phyloP scores from a whole-genome alignment of 2,797 vertebrate genomes.

The Gobionotothen gibberifrons region DNA sequence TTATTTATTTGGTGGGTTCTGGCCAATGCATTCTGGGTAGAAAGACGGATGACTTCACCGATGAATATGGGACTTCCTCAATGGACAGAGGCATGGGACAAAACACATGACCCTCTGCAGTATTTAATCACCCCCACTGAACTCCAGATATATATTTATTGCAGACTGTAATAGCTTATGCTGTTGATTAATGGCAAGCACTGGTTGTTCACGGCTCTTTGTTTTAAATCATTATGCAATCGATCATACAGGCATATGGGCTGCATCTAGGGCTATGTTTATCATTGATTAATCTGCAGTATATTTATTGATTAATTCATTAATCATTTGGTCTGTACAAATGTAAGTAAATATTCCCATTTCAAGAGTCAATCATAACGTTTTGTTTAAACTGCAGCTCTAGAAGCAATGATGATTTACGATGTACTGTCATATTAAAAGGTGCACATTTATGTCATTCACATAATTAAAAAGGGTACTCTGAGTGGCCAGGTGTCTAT shows the following conservation, averaged over 20 bases:
- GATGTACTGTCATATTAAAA: neutral
- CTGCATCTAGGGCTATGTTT: slow-evolving; percentile 20
- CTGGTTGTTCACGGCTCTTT: slow-evolving; percentile 23
- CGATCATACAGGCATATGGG: slow-evolving; percentile 29
- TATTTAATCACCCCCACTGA: slow-evolving; percentile 52
- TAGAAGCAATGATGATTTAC: neutral
- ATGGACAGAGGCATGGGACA: slow-evolving; percentile 72
- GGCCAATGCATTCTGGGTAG: slow-evolving; percentile 70
- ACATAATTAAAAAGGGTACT: neutral
- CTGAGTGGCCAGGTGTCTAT: neutral
- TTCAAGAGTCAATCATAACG: neutral
- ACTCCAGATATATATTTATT: slow-evolving; percentile 43
- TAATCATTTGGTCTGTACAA: slow-evolving; percentile 4
- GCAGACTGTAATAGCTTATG: slow-evolving; percentile 19
- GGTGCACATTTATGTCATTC: neutral
- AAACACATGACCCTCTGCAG: slow-evolving; percentile 44
- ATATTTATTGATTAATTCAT: neutral
- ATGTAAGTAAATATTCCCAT: neutral
- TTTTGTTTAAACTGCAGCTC: neutral
- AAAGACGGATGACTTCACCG: slow-evolving; percentile 67
- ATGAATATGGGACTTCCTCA: slow-evolving; percentile 70
- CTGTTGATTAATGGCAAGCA: slow-evolving; percentile 35
- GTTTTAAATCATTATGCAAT: slow-evolving; percentile 33
- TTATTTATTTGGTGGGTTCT: slow-evolving; percentile 78
- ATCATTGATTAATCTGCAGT: neutral